A percentile compares a stretch with the other conserved stretches of the same genome.
Evolutionary conservation across 2,888 invertebrate genomes (phyloP).

Genomic region (Auanema freiburgensis): DNA sequence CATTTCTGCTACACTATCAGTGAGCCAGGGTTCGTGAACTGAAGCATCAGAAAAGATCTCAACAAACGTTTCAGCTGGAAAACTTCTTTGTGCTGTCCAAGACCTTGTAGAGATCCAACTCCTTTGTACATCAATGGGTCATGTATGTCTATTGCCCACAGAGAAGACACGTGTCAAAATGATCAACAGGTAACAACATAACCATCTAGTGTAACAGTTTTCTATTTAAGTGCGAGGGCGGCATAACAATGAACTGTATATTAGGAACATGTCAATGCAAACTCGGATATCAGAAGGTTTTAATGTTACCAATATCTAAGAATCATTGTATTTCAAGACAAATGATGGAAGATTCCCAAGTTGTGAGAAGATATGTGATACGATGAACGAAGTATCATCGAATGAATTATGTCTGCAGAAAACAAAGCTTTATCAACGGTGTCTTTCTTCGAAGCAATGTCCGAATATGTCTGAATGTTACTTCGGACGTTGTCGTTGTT

Average conservation of each 20-base stretch:
- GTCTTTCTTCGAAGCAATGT: slow-evolving; percentile 57
- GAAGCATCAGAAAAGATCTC: background rate
- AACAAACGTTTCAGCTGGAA: slow-evolving; percentile 44
- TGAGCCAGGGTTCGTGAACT: slow-evolving; percentile 38
- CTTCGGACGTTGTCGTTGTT: slow-evolving; percentile 61
- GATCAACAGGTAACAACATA: slow-evolving; percentile 52
- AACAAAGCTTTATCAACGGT: slow-evolving; percentile 39
- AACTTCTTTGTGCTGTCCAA: slow-evolving; percentile 61
- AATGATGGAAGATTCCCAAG: slow-evolving; percentile 62
- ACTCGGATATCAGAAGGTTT: slow-evolving; percentile 35
- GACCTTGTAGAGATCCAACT: slow-evolving; percentile 64
- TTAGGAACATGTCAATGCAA: slow-evolving; percentile 58
- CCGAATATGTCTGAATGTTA: slow-evolving; percentile 58
- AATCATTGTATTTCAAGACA: slow-evolving; percentile 34
- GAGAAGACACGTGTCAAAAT: slow-evolving; percentile 62
- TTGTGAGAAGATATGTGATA: slow-evolving; percentile 54
- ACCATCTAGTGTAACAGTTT: too few relatives aligned
- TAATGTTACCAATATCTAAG: background rate
- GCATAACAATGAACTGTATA: slow-evolving; percentile 60
- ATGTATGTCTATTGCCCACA: slow-evolving; percentile 61
- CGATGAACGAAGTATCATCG: slow-evolving; percentile 35
- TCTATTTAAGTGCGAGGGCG: slow-evolving; percentile 61
- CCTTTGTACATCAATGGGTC: slow-evolving; percentile 63
- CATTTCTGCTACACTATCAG: slow-evolving; percentile 61
- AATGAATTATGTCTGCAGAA: slow-evolving; percentile 33